Evolutionary conservation across 2,888 invertebrate genomes (phyloP).

Genomic region (Drosophila paramelanica): DNA sequence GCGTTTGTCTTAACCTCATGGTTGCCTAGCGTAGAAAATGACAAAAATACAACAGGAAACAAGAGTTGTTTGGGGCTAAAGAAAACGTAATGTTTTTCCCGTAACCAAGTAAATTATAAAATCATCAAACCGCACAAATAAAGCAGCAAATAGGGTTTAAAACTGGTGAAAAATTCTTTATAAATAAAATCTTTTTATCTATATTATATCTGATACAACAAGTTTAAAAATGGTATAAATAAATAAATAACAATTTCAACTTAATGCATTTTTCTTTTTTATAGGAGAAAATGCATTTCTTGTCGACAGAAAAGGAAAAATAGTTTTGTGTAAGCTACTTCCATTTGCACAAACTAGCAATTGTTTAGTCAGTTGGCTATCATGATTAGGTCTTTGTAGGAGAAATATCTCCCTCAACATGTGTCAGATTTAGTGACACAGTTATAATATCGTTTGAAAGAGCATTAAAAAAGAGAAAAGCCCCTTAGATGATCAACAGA

Average conservation of each 20-base stretch:
- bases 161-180: too few relatives aligned
- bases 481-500: constrained; percentile 53
- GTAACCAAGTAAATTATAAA: neutral
- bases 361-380: neutral
- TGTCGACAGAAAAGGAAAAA: too few relatives aligned
- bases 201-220: too few relatives aligned
- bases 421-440: neutral
- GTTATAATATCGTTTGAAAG: neutral
- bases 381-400: neutral
- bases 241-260: too few relatives aligned
- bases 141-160: too few relatives aligned
- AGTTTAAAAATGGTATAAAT: too few relatives aligned
- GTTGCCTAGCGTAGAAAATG: constrained; percentile 19
- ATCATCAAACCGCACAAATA: too few relatives aligned
- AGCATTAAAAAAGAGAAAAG: neutral
- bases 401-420: neutral
- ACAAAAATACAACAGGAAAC: constrained; percentile 39
- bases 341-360: too few relatives aligned
- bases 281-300: too few relatives aligned
- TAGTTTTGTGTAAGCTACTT: neutral
- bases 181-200: too few relatives aligned
- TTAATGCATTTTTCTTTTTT: too few relatives aligned
- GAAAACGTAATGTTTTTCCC: neutral
- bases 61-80: rapidly evolving
- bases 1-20: constrained; percentile 20